Evolutionary conservation across 2,888 invertebrate genomes (phyloP), one percentile per base, ranked within the genome.

Genomic region (Epiblema foenella): DNA sequence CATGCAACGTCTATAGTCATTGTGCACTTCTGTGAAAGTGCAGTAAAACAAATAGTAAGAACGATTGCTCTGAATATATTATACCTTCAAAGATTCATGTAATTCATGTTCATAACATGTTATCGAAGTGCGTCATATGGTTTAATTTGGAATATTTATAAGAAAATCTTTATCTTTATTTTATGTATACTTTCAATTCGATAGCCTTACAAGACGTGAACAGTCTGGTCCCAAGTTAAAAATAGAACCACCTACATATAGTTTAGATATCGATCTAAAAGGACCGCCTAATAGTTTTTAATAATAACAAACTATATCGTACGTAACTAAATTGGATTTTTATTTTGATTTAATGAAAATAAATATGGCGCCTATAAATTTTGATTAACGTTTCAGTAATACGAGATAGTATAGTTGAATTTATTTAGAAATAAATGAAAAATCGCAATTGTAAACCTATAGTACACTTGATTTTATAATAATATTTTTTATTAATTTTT

Each of bases 301-400:
- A 60, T 60, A 60, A 39, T 24, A 64, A 54, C 39, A 39, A 24
- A 37, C 5, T 7, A 33, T 2, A 60, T 10, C 20, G 52, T 20
- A 64, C 20, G 39, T 20, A 64, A 54, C 10, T 8, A 15, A 52
- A 54, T 20, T 39, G 10, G 11, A 24, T 18, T 18, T 12, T 33
- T 63, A 62, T 52, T 52, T 59, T 33, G 33, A 63, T 63, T 39
- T 52, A 42, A 29, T 39, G 5, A 17, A 33, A 54, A 60, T 60
- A 60, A 68, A 68, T 54, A 68, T 68, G 68, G 52, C 68, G 59
- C 39, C 59, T 68, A 7, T 24, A 39, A 58, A 20, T 33, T 54
- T 65, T n/a, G 20, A 42, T 42, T 37, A 39, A 39, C 15, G 11
- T 1, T n/a, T 29, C 8, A 29, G 12, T 24, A 56, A 15, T n/a